These are phyloP conservation scores for Sinocyclocheilus maitianheensis DNA, from an alignment of 2,113 vertebrate species.

Conservation along the genomic window DNA sequence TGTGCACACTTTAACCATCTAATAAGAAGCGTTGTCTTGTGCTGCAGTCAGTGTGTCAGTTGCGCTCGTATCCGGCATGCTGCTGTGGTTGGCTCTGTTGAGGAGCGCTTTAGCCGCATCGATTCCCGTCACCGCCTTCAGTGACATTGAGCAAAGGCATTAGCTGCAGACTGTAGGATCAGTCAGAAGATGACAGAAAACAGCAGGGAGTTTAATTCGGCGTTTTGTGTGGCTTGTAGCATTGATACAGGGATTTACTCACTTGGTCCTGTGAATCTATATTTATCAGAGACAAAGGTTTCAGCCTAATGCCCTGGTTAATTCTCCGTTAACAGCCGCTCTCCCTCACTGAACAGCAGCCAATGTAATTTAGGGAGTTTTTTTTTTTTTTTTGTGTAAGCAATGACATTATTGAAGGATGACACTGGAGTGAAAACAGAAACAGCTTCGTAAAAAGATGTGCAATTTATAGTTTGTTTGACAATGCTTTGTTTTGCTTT, in stretches of 20 bases:
- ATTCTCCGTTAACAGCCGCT: constrained; percentile 10
- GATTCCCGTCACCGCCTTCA: not conserved
- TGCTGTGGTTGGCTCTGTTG: not conserved
- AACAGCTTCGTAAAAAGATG: not conserved
- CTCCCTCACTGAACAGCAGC: not conserved
- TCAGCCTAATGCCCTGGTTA: constrained; percentile 34
- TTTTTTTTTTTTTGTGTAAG: not conserved
- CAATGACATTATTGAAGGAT: not conserved
- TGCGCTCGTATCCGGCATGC: not conserved
- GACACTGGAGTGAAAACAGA: not conserved
- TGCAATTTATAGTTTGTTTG: too few relatives aligned
- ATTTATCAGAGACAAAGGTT: constrained; percentile 40
- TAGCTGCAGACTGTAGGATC: constrained; percentile 16
- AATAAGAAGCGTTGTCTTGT: not conserved
- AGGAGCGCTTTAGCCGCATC: not conserved
- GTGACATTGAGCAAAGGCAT: constrained; percentile 12
- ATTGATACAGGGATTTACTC: constrained; percentile 33
- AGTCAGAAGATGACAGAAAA: constrained; percentile 12
- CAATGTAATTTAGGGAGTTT: not conserved
- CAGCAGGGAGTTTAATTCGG: not conserved
- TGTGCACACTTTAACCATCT: not conserved
- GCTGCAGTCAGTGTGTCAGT: not conserved
- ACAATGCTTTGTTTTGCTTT: not conserved
- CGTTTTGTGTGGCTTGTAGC: not conserved
- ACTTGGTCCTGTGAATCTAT: constrained; percentile 32